Evolutionary conservation across 2,113 vertebrate species (phyloP).

Genomic region (Megaceryle maxima): DNA sequence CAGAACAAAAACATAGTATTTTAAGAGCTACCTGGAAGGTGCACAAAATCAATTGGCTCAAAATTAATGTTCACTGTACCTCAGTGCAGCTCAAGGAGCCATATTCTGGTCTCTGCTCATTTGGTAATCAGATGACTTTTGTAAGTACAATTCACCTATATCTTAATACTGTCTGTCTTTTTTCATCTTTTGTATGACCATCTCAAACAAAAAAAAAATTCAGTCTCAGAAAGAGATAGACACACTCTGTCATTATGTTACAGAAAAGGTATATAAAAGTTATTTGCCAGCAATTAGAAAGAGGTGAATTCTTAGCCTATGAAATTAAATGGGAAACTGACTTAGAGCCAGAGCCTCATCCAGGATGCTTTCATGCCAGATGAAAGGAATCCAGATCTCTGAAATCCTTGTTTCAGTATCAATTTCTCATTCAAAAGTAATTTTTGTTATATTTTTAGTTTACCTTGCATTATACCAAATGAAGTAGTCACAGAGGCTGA

Average conservation of each 20-base stretch:
- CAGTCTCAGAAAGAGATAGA: not conserved
- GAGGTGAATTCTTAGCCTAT: not conserved
- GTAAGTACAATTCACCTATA: not conserved
- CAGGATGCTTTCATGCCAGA: not conserved
- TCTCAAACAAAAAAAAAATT: not conserved
- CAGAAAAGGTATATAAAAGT: not conserved
- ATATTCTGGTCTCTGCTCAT: not conserved
- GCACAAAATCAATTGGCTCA: slow-evolving; percentile 10
- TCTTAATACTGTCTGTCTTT: not conserved
- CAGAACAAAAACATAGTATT: slow-evolving; percentile 35
- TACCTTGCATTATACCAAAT: not conserved
- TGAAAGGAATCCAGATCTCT: not conserved
- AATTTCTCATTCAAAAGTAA: not conserved
- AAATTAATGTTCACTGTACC: not conserved
- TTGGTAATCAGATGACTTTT: not conserved
- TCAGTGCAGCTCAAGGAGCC: not conserved
- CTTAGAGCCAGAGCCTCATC: not conserved
- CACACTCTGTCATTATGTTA: not conserved
- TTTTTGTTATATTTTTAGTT: not conserved
- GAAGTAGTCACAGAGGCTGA: not conserved
- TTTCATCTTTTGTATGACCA: not conserved
- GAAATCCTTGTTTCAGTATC: not conserved
- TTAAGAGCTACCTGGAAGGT: not conserved
- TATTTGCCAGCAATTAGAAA: not conserved
- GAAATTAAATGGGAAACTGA: not conserved